phyloP scores from a whole-genome alignment of 2,888 invertebrate genomes.

The Cremastobaeus sp. region DNA sequence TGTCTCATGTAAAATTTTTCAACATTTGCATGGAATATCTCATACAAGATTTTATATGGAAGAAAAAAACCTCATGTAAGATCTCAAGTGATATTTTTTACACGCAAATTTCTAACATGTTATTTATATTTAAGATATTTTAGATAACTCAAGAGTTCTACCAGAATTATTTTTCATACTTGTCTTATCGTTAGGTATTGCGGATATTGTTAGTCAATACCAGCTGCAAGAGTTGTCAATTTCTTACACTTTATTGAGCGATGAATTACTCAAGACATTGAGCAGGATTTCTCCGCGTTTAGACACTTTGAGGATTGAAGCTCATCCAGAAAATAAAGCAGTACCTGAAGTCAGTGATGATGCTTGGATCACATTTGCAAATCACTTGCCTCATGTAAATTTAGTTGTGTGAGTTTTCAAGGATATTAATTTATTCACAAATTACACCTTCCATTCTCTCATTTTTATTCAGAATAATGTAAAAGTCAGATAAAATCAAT shows the following conservation, averaged over 20 bases:
- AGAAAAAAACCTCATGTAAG: no score
- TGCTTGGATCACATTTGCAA: slow-evolving; percentile 70
- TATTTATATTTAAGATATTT: no score
- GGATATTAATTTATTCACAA: neutral
- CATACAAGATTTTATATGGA: no score
- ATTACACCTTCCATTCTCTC: neutral
- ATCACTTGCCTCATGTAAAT: slow-evolving; percentile 71
- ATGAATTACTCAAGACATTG: slow-evolving; percentile 72
- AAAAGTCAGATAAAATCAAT: neutral
- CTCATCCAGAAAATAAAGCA: slow-evolving; percentile 70
- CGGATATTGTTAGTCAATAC: slow-evolving; percentile 68
- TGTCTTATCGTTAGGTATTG: slow-evolving; percentile 72
- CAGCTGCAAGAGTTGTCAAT: slow-evolving; percentile 73
- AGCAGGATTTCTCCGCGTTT: slow-evolving; percentile 66
- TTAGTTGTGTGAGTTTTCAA: slow-evolving; percentile 71
- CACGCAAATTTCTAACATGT: no score
- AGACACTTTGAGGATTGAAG: slow-evolving; percentile 72
- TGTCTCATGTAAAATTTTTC: no score
- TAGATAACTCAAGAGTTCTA: no score
- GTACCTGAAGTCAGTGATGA: slow-evolving; percentile 67
- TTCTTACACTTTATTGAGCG: slow-evolving; percentile 74
- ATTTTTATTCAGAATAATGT: neutral
- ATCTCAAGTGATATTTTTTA: no score
- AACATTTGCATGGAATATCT: no score
- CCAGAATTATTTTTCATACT: no score